A percentile compares a stretch with the other conserved stretches of the same genome.
Evolutionary conservation across 2,113 vertebrate species (phyloP).

Genomic region (Lonchura striata): DNA sequence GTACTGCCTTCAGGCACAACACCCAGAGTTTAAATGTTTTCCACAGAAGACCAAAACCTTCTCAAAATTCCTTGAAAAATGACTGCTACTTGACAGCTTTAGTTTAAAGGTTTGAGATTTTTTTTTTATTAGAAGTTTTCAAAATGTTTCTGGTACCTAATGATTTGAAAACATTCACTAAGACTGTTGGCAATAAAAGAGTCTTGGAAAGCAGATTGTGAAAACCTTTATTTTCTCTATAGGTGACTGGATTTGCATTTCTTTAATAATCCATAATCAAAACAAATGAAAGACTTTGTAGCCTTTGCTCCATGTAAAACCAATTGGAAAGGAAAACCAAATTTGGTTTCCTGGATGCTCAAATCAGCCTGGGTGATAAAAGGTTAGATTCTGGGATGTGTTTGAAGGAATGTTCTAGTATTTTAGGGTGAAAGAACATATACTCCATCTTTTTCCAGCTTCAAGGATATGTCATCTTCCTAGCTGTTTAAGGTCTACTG

Average conservation of each 20-base stretch:
- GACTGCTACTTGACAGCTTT: background rate
- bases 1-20: slow-evolving; percentile 43
- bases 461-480: background rate
- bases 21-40: slow-evolving; percentile 65
- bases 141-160: slow-evolving; percentile 73
- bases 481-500: background rate
- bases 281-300: background rate
- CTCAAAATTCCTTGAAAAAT: slow-evolving; percentile 4
- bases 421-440: background rate
- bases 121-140: slow-evolving; percentile 69
- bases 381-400: background rate
- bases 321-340: background rate
- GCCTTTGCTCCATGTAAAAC: background rate
- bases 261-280: background rate
- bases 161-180: slow-evolving; percentile 69
- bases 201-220: slow-evolving; percentile 53
- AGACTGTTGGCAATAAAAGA: slow-evolving; percentile 83
- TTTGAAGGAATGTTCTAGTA: background rate
- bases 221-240: slow-evolving; percentile 17
- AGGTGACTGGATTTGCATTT: background rate
- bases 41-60: background rate
- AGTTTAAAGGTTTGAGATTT: slow-evolving; percentile 66
- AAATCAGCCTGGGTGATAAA: background rate
- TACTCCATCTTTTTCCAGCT: background rate
- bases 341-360: background rate